Evolutionary conservation across 2,888 invertebrate genomes (phyloP), one percentile per base, ranked within the genome.

Genomic region (Andrena minutula): DNA sequence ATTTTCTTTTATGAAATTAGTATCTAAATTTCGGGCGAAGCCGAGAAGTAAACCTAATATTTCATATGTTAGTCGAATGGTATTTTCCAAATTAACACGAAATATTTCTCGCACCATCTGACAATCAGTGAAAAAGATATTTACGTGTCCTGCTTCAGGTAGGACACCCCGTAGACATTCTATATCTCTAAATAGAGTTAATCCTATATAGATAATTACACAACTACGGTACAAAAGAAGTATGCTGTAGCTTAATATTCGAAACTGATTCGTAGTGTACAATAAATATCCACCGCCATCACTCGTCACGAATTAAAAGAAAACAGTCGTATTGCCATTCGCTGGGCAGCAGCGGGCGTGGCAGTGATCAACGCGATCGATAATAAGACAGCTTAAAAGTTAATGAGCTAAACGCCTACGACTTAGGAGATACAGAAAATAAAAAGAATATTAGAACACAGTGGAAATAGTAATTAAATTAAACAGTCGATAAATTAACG

Each of bases 311-410:
- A 10, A 32, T 64, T 78, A 35, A 41, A 41, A 53, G 49, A n/a
- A 51, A 20, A 58, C 73, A 56, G 64, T 84, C 23, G 35, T 76
- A 87, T 81, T 76, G 70, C 79, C 84, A 79, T 74, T 61, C 35
- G 28, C 60, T 61, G 20, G 30, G 78, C 66, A 87, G 84, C 88
- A 87, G 82, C 80, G 51, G 32, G 51, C 73, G 79, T 73, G 87
- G 86, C 87, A 87, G 88, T 87, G 86, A 84, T 77, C 28, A 51
- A 79, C 70, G 75, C 69, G 76, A 47, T 51, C n/a, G 68, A 82
- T 35, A 72, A 75, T 78, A 64, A 60, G 26, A 65, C 70, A 79
- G 74, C 72, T 79, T 70, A 75, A 61, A 66, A 4, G 28, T 60
- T 75, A 86, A 75, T 26, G 49, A 49, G 56, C 56, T 77, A 66